A percentile compares a stretch with the other conserved stretches of the same genome.
phyloP scores from a whole-genome alignment of 2,888 invertebrate genomes.

The Hanleya hanleyi region DNA sequence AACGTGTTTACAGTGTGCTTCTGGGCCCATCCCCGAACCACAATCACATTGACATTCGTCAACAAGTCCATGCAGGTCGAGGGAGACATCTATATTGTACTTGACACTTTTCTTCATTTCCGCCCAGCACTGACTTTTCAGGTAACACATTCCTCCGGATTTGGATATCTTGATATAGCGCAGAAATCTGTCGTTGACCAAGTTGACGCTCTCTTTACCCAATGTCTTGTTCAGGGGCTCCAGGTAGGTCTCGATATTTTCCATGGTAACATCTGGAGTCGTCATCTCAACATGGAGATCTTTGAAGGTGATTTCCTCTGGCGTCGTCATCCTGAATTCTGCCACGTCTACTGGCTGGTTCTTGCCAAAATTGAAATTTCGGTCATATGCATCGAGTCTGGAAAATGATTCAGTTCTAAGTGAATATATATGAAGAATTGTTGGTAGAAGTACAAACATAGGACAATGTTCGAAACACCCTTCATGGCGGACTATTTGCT shows the following conservation, averaged over 20 bases:
- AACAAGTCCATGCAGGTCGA: constrained; percentile 14
- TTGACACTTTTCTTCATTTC: background rate
- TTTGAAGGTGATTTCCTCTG: constrained; percentile 10
- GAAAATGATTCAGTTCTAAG: constrained; percentile 37
- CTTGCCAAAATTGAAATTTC: constrained; percentile 33
- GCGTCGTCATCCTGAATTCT: constrained; percentile 27
- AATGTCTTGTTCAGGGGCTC: too few species aligned
- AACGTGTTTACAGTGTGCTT: constrained; percentile 30
- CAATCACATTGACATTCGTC: constrained; percentile 30
- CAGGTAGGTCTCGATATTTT: too few species aligned
- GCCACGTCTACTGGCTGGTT: constrained; percentile 7
- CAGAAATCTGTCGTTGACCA: constrained; percentile 31
- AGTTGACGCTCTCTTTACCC: constrained; percentile 9
- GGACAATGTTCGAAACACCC: constrained; percentile 21
- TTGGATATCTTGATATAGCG: constrained; percentile 14
- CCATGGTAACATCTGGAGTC: constrained; percentile 8
- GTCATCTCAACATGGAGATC: constrained; percentile 26
- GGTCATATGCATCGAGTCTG: constrained; percentile 44
- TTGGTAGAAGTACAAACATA: background rate
- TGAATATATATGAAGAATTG: background rate
- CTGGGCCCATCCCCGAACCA: constrained; percentile 28
- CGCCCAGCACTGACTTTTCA: background rate
- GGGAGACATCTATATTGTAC: constrained; percentile 16
- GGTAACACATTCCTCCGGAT: background rate
- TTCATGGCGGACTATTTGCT: too few species aligned